Evolutionary conservation across 2,888 invertebrate species (phyloP).

Genomic region (Clepsis dumicolana): DNA sequence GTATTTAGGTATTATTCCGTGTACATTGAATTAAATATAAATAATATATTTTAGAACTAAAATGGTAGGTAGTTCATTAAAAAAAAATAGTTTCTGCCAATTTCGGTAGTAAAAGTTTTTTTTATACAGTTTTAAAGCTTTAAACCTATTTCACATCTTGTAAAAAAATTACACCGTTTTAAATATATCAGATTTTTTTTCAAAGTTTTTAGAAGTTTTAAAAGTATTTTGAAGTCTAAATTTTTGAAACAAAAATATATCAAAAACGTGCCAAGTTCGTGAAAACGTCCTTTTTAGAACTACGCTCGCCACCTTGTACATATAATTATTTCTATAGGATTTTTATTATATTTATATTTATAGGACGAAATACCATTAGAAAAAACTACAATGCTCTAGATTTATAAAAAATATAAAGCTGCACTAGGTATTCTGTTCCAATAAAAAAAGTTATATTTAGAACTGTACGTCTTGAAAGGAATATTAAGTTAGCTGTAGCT

Average conservation of each 20-base stretch:
- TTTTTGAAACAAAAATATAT: conserved; percentile 51
- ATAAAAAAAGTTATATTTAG: neutral
- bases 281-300: conserved; percentile 58
- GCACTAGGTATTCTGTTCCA: neutral
- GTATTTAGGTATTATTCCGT: conserved; percentile 22
- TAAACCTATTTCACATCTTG: conserved; percentile 3
- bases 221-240: conserved; percentile 11
- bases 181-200: conserved; percentile 13
- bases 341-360: conserved; percentile 61
- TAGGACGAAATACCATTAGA: conserved; percentile 48
- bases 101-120: neutral
- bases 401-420: conserved; percentile 44
- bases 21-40: neutral
- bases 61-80: neutral
- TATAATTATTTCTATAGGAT: conserved; percentile 70
- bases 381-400: conserved; percentile 42
- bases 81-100: neutral
- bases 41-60: neutral
- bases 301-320: conserved; percentile 64
- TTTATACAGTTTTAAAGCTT: neutral
- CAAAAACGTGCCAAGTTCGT: conserved; percentile 65
- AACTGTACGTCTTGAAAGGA: neutral
- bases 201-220: conserved; percentile 42
- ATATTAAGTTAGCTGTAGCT: too few species aligned
- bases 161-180: neutral